Evolutionary conservation across 1,140 invertebrate species (phyloP).

Genomic region (Drosophila cardini): DNA sequence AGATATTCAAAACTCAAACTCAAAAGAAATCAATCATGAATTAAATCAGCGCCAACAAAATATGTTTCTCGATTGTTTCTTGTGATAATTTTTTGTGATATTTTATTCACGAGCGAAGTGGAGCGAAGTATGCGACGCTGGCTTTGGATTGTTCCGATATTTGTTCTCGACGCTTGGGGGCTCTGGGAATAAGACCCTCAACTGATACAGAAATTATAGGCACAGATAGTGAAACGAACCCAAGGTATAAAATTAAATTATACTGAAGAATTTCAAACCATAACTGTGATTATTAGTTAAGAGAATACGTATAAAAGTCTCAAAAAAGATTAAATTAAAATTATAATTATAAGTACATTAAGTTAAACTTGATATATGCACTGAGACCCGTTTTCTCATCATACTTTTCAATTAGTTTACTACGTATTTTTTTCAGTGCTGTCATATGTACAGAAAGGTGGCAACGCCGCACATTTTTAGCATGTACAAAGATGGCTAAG

Average conservation of each 20-base stretch:
- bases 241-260: conserved; percentile 29
- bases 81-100: not conserved
- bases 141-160: conserved; percentile 6
- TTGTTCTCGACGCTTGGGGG: conserved; percentile 60
- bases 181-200: conserved; percentile 44
- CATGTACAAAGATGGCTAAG: not conserved
- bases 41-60: conserved; percentile 28
- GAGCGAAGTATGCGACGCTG: conserved; percentile 53
- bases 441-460: conserved; percentile 1
- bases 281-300: conserved; percentile 11
- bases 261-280: conserved; percentile 24
- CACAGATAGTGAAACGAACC: conserved; percentile 28
- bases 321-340: conserved; percentile 3
- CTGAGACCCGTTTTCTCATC: conserved; percentile 13
- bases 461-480: not conserved
- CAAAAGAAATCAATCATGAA: conserved; percentile 45
- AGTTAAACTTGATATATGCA: conserved; percentile 16
- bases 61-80: conserved; percentile 14
- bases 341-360: conserved; percentile 19
- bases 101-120: conserved; percentile 8
- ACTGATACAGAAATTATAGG: conserved; percentile 41
- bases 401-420: not conserved
- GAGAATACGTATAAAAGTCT: conserved; percentile 26
- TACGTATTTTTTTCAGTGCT: not conserved
- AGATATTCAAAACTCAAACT: conserved; percentile 28